Evolutionary conservation across 2,113 vertebrate genomes (phyloP).

Genomic region (Ascaphus truei): DNA sequence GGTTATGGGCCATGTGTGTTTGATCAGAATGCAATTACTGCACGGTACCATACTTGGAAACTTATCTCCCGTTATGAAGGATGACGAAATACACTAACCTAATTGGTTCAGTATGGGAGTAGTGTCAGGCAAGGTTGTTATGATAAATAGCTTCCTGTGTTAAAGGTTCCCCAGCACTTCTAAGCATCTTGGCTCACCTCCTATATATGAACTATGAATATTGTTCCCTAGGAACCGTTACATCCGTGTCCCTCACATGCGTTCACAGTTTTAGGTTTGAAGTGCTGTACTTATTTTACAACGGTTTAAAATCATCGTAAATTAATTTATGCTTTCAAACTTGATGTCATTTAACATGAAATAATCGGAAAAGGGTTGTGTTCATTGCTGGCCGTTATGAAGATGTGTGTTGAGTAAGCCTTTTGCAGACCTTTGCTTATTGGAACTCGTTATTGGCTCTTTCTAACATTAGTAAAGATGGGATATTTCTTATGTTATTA

Average conservation of each 20-base stretch:
- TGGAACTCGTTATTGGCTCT: no score
- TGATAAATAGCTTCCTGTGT: conserved; percentile 89
- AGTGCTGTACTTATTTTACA: conserved; percentile 17
- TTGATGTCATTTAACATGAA: neutral
- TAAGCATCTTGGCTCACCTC: conserved; percentile 74
- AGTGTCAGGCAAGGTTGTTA: conserved; percentile 81
- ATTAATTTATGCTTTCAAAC: neutral
- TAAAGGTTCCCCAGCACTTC: conserved; percentile 81
- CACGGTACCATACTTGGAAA: conserved; percentile 78
- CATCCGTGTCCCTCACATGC: conserved; percentile 60
- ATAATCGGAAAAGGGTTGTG: neutral
- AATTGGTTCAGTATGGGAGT: conserved; percentile 89
- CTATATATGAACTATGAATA: conserved; percentile 62
- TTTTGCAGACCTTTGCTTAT: neutral
- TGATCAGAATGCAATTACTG: conserved; percentile 92
- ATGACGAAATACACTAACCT: conserved; percentile 82
- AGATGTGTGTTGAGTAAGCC: neutral
- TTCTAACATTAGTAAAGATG: no score
- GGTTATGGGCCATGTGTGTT: conserved; percentile 89
- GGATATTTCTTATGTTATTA: no score
- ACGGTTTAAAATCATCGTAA: conserved; percentile 1
- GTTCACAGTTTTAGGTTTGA: conserved; percentile 53
- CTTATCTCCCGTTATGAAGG: conserved; percentile 82
- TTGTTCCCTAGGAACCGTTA: conserved; percentile 68
- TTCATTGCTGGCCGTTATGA: neutral